Percentiles rank a stretch among this genome's conserved stretches.
phyloP scores from a whole-genome alignment of 64 coral and sea anemone species.

The Actinia tenebrosa region DNA sequence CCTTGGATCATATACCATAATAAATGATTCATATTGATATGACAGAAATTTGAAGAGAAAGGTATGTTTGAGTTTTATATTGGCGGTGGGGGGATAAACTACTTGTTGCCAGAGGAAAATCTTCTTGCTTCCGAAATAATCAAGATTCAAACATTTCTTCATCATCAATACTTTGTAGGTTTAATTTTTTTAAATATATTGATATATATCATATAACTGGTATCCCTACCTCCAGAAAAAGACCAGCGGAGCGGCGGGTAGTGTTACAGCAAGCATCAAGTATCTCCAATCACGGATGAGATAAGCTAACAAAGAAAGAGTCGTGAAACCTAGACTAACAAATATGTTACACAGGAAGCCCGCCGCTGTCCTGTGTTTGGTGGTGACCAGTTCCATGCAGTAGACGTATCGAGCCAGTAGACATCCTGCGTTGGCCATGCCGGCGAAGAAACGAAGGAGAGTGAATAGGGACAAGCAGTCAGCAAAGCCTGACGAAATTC shows the following conservation, averaged over 20 bases:
- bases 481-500: constrained; percentile 41
- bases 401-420: constrained; percentile 73
- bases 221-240: constrained; percentile 58
- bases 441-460: constrained; percentile 62
- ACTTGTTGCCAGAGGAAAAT: too few species aligned
- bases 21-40: neutral
- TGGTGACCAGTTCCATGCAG: constrained; percentile 62
- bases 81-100: too few species aligned
- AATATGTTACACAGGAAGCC: constrained; percentile 65
- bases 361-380: constrained; percentile 43
- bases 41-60: too few species aligned
- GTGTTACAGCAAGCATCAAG: constrained; percentile 47
- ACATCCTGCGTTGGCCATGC: constrained; percentile 60
- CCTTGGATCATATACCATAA: neutral
- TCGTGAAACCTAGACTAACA: constrained; percentile 51
- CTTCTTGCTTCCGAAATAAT: too few species aligned
- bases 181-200: too few species aligned
- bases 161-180: too few species aligned
- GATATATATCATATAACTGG: too few species aligned
- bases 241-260: constrained; percentile 37
- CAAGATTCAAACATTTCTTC: too few species aligned
- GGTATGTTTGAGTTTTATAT: too few species aligned
- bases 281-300: constrained; percentile 75
- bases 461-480: constrained; percentile 78
- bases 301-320: constrained; percentile 63